Conservation (phyloP, 2,113 vertebrate genomes). For the Ctenodactylus gundi region DNA sequence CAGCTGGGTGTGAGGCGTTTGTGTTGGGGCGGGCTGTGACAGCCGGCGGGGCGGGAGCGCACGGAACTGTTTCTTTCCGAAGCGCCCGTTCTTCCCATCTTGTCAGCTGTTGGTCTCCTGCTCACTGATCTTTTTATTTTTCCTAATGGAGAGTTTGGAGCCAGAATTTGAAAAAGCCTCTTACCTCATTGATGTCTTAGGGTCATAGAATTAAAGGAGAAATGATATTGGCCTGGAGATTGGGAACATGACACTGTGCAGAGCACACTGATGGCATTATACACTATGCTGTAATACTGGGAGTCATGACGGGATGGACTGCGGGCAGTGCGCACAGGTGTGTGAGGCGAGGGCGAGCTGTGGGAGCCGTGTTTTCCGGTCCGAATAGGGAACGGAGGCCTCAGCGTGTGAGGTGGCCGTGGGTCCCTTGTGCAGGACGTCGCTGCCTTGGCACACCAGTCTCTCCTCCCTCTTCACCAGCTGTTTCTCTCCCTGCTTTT, state of each 20-base stretch:
- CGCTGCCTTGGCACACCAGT: neutral
- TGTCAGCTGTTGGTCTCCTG: neutral
- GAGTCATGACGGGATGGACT: too few species aligned
- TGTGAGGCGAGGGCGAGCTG: neutral
- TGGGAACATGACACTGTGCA: slow-evolving; percentile 41
- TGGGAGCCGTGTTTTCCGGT: too few species aligned
- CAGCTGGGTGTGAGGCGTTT: too few species aligned
- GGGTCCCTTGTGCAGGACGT: neutral
- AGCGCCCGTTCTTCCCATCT: neutral
- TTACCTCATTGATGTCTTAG: slow-evolving; percentile 29
- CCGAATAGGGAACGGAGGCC: too few species aligned
- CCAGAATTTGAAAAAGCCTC: neutral
- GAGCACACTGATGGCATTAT: neutral
- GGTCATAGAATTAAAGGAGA: neutral
- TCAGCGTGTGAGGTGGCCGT: too few species aligned
- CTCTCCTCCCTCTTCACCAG: neutral
- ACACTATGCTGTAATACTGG: neutral
- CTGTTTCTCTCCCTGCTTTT: neutral
- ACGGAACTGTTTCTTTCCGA: slow-evolving; percentile 1
- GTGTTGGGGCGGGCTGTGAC: too few species aligned
- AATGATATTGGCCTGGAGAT: neutral
- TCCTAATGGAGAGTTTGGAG: neutral
- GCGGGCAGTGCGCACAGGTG: neutral
- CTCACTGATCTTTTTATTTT: neutral
- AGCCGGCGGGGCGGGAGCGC: neutral